A percentile compares a stretch with the other conserved stretches of the same genome.
phyloP scores from a whole-genome alignment of 2,888 invertebrate species.

The Idaea straminata region DNA sequence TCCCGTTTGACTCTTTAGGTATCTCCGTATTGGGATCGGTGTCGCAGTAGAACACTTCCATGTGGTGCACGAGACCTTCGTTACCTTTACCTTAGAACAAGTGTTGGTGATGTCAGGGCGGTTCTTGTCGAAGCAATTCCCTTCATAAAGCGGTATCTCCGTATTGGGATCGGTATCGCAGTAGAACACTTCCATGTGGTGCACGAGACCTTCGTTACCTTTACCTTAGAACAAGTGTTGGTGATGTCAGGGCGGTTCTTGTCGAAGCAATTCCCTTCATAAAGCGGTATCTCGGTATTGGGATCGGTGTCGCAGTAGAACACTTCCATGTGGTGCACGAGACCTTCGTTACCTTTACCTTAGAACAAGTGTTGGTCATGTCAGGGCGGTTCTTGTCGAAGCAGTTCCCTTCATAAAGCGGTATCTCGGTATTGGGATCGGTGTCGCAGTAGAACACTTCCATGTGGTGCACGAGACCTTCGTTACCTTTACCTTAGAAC shows the following conservation, averaged over 20 bases:
- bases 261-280: slow-evolving; percentile 92
- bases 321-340: slow-evolving; percentile 99
- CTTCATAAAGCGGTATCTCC: slow-evolving; percentile 89
- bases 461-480: slow-evolving; percentile 98
- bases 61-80: slow-evolving; percentile 96
- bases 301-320: slow-evolving; percentile 93
- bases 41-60: slow-evolving; percentile 98
- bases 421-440: slow-evolving; percentile 82
- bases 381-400: slow-evolving; percentile 86
- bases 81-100: slow-evolving; percentile 85
- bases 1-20: too few species aligned
- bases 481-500: slow-evolving; percentile 85
- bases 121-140: slow-evolving; percentile 88
- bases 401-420: slow-evolving; percentile 92
- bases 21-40: slow-evolving; percentile 83
- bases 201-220: slow-evolving; percentile 93
- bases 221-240: slow-evolving; percentile 84
- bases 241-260: slow-evolving; percentile 86
- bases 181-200: slow-evolving; percentile 99
- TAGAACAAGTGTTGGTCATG: slow-evolving; percentile 87
- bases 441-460: slow-evolving; percentile 97
- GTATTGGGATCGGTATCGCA: slow-evolving; percentile 86
- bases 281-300: slow-evolving; percentile 85
- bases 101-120: slow-evolving; percentile 88
- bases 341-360: slow-evolving; percentile 86